Conservation (phyloP, 2,113 vertebrate species). For the Spilogale gracilis region DNA sequence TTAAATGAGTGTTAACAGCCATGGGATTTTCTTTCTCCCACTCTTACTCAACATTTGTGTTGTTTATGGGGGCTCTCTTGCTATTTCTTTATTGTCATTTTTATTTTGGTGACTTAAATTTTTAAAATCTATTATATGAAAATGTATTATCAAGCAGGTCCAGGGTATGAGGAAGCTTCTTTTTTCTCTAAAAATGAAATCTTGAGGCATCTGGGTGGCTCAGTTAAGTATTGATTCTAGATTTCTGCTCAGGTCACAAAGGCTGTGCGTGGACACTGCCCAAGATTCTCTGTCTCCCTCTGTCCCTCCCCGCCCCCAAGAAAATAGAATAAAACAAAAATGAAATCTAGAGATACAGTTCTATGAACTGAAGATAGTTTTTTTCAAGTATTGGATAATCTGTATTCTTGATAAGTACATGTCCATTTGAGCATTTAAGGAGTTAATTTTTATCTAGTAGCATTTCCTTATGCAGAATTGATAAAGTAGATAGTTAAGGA, state of each 20-base stretch:
- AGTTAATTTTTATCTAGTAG: not conserved
- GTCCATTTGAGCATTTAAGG: not conserved
- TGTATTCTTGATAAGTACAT: constrained; percentile 54
- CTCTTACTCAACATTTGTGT: not conserved
- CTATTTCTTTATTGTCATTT: not conserved
- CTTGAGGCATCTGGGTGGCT: not conserved
- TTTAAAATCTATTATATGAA: not conserved
- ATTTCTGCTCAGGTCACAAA: not conserved
- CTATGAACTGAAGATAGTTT: constrained; percentile 25
- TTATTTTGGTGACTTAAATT: not conserved
- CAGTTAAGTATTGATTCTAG: not conserved
- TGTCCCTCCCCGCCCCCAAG: not conserved
- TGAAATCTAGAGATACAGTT: constrained; percentile 50
- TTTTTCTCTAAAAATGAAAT: constrained; percentile 23
- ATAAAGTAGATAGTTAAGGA: constrained; percentile 26
- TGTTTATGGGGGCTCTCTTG: not conserved
- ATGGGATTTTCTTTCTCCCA: not conserved
- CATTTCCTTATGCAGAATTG: constrained; percentile 14
- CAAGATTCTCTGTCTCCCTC: not conserved
- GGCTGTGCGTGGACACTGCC: not conserved
- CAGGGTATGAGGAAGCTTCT: constrained; percentile 3
- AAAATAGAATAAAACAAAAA: not conserved
- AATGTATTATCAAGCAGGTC: not conserved
- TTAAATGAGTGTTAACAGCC: constrained; percentile 27
- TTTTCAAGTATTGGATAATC: not conserved